Percentiles rank a stretch among this genome's conserved stretches.
Conservation (phyloP, 2,797 vertebrate genomes). For the Coranthus polyacanthus region DNA sequence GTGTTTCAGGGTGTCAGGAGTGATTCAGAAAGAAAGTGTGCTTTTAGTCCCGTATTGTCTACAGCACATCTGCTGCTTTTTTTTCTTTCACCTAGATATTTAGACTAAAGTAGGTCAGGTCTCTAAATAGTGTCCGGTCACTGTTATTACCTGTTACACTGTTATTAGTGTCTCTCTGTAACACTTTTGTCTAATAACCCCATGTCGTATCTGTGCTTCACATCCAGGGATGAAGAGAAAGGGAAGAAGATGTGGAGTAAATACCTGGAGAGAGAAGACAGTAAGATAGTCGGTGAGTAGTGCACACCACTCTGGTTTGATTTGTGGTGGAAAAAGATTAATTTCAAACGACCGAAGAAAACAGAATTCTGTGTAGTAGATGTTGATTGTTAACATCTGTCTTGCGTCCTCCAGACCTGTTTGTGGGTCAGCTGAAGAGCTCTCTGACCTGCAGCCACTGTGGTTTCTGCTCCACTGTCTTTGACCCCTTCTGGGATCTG, state of each 20-base stretch:
- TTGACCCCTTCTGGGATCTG: constrained; percentile 98
- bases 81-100: constrained; percentile 23
- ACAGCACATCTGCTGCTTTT: constrained; percentile 1
- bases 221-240: constrained; percentile 93
- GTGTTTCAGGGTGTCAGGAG: constrained; percentile 5
- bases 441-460: constrained; percentile 95
- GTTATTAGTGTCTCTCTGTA: background rate
- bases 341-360: background rate
- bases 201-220: constrained; percentile 5
- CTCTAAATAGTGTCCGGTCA: constrained; percentile 16
- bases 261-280: constrained; percentile 96
- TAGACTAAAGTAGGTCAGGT: constrained; percentile 39
- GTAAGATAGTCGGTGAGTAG: constrained; percentile 93
- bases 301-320: background rate
- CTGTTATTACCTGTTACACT: background rate
- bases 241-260: constrained; percentile 97
- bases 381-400: background rate
- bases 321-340: background rate
- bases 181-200: background rate
- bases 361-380: background rate
- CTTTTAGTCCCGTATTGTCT: constrained; percentile 15
- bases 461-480: constrained; percentile 96
- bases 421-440: constrained; percentile 96
- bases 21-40: background rate
- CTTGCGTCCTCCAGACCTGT: constrained; percentile 86